phyloP scores from a whole-genome alignment of 2,888 invertebrate species.

The Phanerotoma sp. region DNA sequence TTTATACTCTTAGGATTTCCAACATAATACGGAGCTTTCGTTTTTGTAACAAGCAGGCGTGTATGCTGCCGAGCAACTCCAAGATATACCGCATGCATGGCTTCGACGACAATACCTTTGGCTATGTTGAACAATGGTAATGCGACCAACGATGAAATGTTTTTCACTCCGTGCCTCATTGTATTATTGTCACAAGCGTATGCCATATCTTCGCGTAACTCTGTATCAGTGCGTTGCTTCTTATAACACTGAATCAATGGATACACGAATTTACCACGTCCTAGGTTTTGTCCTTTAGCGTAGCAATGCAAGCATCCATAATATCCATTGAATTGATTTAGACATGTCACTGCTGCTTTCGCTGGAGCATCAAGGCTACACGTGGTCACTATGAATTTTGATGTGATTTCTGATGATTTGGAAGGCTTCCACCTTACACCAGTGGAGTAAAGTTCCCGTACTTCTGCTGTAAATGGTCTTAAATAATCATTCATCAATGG shows the following conservation, averaged over 20 bases:
- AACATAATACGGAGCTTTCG: neutral
- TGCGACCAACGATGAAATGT: too few species aligned
- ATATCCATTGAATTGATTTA: too few species aligned
- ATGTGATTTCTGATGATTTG: too few species aligned
- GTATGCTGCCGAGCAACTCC: too few species aligned
- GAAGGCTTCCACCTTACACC: conserved; percentile 9
- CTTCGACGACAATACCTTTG: conserved; percentile 4
- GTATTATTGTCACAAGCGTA: neutral
- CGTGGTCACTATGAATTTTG: too few species aligned
- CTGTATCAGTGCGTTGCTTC: too few species aligned
- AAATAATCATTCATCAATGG: conserved; percentile 4
- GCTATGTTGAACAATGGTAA: neutral
- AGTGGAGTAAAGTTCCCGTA: neutral
- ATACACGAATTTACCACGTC: conserved; percentile 5
- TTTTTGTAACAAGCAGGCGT: neutral
- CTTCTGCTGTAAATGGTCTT: conserved; percentile 3
- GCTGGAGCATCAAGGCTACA: conserved; percentile 11
- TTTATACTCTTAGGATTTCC: neutral
- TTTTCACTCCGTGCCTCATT: neutral
- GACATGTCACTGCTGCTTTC: too few species aligned
- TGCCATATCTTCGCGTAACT: conserved; percentile 7
- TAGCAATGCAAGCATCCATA: too few species aligned
- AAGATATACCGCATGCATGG: too few species aligned
- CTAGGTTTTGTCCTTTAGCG: neutral
- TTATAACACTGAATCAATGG: conserved; percentile 11